Evolutionary conservation across 1,140 invertebrate species (phyloP), one percentile per base, ranked within the genome.

Genomic region (Zaprionus gabonicus): DNA sequence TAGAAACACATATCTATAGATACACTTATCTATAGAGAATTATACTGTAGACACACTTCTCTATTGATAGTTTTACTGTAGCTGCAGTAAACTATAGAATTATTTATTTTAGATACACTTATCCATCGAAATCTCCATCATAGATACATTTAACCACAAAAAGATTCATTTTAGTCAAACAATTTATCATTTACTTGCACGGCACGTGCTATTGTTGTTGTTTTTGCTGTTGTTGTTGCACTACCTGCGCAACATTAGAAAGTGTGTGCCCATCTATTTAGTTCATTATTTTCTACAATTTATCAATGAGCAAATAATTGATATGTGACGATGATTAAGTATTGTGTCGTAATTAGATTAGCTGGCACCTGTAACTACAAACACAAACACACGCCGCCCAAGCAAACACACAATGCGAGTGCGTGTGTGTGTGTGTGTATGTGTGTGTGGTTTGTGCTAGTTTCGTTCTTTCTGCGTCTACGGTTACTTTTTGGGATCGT

Each of bases 341-440:
- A 20, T 58, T 57, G 64, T 76, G 74, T 71, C 81, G 81, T 87
- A 87, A 87, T 87, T 88, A 88, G 84, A 87, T 88, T 87, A 88
- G 58, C 75, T 73, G 51, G 55, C 82, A 86, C 82, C 82, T 86
- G 82, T 66, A 57, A 65, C 57, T 71, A 44, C 62, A 65, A 51
- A 56, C 38, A 57, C 65, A 36, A 12, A 60, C 56, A 56, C 64
- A 34, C 4, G 15, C 38, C 38, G 13, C 38, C 38, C 15, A 41
- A n/a, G 38, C 41, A 15, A 64, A 58, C 44, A 36, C 15, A 27
- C 13, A 15, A n/a, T 31, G 28, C 36, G 55, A 17, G n/a, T 17
- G 25, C 36, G 23, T 23, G 23, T 23, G 28, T 28, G 7, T 28
- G 46, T 56, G 66, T 66, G 62, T 46, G 27, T 69, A 34, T 69